Evolutionary conservation across 2,797 vertebrate species (phyloP), one percentile per base, ranked within the genome.

Genomic region (Myiotriccus ornatus): DNA sequence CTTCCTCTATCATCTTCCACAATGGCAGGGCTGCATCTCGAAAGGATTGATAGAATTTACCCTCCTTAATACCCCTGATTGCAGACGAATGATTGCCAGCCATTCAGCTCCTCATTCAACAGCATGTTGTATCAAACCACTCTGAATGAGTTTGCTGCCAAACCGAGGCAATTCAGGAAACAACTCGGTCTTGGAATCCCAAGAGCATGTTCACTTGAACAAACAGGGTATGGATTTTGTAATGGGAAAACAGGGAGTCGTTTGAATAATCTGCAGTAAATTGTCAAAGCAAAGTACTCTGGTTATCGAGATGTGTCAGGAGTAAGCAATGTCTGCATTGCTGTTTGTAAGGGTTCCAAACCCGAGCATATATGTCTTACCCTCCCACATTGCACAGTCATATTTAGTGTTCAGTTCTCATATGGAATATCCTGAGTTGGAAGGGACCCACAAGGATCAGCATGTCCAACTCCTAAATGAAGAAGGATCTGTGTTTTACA

Each of bases 251-350:
- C 60, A 78, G 94, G 76, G 9, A 56, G 73, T 49, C 32, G 25
- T 82, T 73, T 81, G 89, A 86, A 75, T 94, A 93, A 89, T 56
- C 70, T 69, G 46, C 92, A 74, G 94, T 84, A 90, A 96, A 90
- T 79, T 93, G 70, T 63, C 93, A 59, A 67, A 89, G 87, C 88
- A 60, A 32, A 90, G 91, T 53, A 28, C 85, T 87, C 57, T 27
- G 91, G 78, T 75, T 89, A n/a, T 73, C 62, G 82, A 82, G 37
- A 30, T 37, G 14, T 92, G 81, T 70, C 88, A 47, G 83, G 90
- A 82, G 55, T 21, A 73, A 84, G 92, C 64, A 60, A 21, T 18
- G 85, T 87, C 96, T 83, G 94, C 32, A 13, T 37, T 56, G 74
- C 25, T 93, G 94, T 50, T 93, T 35, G 71, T 65, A 24, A 84